These are phyloP conservation scores for Cremastinae sp. DNA, from an alignment of 2,888 invertebrate species.

Conservation along the genomic window DNA sequence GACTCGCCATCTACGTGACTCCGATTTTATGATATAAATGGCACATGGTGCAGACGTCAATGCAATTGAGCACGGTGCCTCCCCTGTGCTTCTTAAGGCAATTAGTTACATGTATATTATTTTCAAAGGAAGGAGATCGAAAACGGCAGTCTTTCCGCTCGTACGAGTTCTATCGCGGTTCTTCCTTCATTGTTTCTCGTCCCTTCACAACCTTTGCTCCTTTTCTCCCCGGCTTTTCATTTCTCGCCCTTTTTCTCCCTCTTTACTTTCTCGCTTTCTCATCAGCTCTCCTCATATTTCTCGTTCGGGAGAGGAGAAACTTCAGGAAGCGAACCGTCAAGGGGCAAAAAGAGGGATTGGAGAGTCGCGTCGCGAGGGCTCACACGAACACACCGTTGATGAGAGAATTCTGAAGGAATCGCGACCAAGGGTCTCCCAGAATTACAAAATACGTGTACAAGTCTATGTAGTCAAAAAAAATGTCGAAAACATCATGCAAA, in stretches of 20 bases:
- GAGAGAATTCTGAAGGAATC: slow-evolving; percentile 25
- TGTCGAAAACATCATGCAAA: too few relatives aligned
- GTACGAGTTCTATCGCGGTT: neutral
- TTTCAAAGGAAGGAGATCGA: slow-evolving; percentile 29
- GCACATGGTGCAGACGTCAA: slow-evolving; percentile 54
- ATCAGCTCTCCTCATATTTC: neutral
- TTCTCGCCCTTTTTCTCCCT: slow-evolving; percentile 8
- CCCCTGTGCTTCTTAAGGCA: slow-evolving; percentile 32
- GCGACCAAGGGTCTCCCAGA: slow-evolving; percentile 4
- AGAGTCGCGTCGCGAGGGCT: slow-evolving; percentile 35
- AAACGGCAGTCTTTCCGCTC: slow-evolving; percentile 11
- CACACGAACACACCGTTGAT: slow-evolving; percentile 26
- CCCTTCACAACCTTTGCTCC: slow-evolving; percentile 2
- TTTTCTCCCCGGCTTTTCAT: slow-evolving; percentile 3
- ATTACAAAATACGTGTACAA: too few relatives aligned
- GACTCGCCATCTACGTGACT: slow-evolving; percentile 59
- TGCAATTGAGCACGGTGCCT: slow-evolving; percentile 40
- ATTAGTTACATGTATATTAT: slow-evolving; percentile 31
- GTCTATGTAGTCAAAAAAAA: too few relatives aligned
- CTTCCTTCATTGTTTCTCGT: neutral
- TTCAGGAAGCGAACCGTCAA: slow-evolving; percentile 9
- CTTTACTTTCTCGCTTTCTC: neutral
- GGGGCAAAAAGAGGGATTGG: slow-evolving; percentile 33
- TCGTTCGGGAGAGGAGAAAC: slow-evolving; percentile 26
- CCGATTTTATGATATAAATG: slow-evolving; percentile 53